phyloP scores from a whole-genome alignment of 2,797 vertebrate genomes.

The Anguilla obscura region DNA sequence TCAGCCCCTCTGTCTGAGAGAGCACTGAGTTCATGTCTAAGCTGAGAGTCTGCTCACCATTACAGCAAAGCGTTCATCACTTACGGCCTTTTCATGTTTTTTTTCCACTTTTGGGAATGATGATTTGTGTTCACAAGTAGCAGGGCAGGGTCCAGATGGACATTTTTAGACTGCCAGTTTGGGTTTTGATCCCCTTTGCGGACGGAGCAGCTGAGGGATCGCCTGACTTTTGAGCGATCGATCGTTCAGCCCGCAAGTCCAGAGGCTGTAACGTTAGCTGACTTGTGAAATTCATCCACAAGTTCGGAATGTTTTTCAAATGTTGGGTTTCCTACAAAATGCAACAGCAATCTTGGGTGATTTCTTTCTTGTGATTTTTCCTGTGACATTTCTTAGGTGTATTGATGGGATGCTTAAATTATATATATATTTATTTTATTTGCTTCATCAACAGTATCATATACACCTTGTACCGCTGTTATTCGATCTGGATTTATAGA shows the following conservation, averaged over 20 bases:
- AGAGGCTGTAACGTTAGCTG: neutral
- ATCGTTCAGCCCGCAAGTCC: neutral
- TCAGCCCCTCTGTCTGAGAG: too few species aligned
- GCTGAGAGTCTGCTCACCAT: neutral
- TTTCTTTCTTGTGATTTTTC: neutral
- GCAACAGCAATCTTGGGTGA: neutral
- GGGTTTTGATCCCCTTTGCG: neutral
- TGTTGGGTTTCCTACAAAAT: neutral
- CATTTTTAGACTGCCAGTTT: neutral
- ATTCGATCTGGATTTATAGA: neutral
- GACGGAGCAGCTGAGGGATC: neutral
- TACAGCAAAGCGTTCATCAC: neutral
- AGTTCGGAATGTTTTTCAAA: neutral
- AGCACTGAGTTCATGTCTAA: neutral
- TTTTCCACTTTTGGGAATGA: neutral
- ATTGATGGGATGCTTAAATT: neutral
- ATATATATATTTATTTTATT: too few species aligned
- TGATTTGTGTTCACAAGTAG: neutral
- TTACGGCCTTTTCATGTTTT: neutral
- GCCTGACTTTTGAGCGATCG: neutral
- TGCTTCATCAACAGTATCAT: neutral
- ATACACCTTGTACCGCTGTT: neutral
- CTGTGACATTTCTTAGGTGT: neutral
- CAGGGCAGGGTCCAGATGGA: neutral
- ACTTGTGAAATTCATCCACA: neutral